Base-by-base conservation (phyloP, 2,113 vertebrate genomes). In the Trogon surrucura region DNA sequence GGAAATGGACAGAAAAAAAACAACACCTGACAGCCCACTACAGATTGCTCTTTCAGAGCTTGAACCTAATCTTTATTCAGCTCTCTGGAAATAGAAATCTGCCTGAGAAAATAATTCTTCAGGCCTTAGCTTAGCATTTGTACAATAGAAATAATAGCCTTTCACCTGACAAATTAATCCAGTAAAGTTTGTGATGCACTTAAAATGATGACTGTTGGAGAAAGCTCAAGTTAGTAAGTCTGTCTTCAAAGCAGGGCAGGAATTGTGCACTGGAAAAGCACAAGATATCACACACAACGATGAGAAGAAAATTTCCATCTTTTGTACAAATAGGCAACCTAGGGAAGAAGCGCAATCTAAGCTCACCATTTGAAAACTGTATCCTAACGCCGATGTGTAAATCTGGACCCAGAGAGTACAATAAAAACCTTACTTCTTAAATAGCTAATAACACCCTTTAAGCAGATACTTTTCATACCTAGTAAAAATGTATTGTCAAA, bases 131-230 rank as follows among this genome's bases (percentile, higher is more conserved):
- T 92, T 82, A 79, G 15, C 61, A 80, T 86, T 78, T 77, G 13
- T 50, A 84, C 38, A 71, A 80, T 48, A 58, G 54, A 88, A 91
- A 53, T 61, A 88, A 77, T 19, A 85, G 30, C 29, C 32, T 83
- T 90, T 77, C 58, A 80, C n/a, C 53, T 73, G 67, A 80, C 14
- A 85, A 88, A 96, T 91, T 92, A 94, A 71, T 19, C 64, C 77
- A 62, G 56, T 70, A 70, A 92, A 83, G 7, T 66, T 84, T 61
- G 36, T 45, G 45, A 78, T 88, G 72, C 67, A 78, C 69, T 96
- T 92, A 71, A 89, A 78, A 18, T 70, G 60, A 74, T 74, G 62
- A 70, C 25, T 85, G 38, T 60, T 85, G 61, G 53, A 85, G 60
- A 81, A 93, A 79, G 22, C 71, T 47, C 7, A 25, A 85, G 20